phyloP scores from a whole-genome alignment of 37 sponge, comb jelly and placozoan species.

The Sycon ciliatum region DNA sequence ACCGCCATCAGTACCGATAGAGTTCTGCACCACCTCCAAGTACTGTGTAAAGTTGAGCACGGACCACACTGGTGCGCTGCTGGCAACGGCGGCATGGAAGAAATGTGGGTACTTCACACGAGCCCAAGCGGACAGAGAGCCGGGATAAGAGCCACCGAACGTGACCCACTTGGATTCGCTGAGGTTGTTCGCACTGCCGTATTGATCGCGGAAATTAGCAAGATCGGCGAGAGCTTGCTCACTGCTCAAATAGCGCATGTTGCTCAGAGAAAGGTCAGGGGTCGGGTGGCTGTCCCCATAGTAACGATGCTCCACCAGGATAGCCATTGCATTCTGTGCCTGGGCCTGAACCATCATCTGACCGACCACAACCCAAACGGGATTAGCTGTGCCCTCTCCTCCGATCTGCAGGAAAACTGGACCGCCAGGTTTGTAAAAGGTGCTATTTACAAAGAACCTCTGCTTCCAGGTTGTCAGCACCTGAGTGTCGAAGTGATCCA shows the following conservation, averaged over 20 bases:
- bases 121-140: slow-evolving; percentile 73
- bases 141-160: slow-evolving; percentile 80
- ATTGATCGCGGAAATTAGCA: slow-evolving; percentile 38
- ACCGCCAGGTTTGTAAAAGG: slow-evolving; percentile 41
- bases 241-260: slow-evolving; percentile 65
- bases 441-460: slow-evolving; percentile 69
- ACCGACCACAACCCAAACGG: slow-evolving; percentile 53
- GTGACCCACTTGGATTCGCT: slow-evolving; percentile 53
- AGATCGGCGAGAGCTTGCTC: slow-evolving; percentile 73
- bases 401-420: slow-evolving; percentile 83
- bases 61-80: slow-evolving; percentile 68
- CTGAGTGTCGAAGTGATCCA: slow-evolving; percentile 56
- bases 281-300: slow-evolving; percentile 83
- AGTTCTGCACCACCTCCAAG: slow-evolving; percentile 62
- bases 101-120: slow-evolving; percentile 57
- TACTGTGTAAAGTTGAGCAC: slow-evolving; percentile 57
- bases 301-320: slow-evolving; percentile 14
- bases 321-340: slow-evolving; percentile 53
- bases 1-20: slow-evolving; percentile 42
- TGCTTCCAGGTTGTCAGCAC: slow-evolving; percentile 46
- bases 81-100: slow-evolving; percentile 64
- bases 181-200: slow-evolving; percentile 34
- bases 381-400: slow-evolving; percentile 66
- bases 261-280: slow-evolving; percentile 19
- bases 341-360: slow-evolving; percentile 52